phyloP scores from a whole-genome alignment of 2,113 vertebrate species.

The Ceyx cyanopectus region DNA sequence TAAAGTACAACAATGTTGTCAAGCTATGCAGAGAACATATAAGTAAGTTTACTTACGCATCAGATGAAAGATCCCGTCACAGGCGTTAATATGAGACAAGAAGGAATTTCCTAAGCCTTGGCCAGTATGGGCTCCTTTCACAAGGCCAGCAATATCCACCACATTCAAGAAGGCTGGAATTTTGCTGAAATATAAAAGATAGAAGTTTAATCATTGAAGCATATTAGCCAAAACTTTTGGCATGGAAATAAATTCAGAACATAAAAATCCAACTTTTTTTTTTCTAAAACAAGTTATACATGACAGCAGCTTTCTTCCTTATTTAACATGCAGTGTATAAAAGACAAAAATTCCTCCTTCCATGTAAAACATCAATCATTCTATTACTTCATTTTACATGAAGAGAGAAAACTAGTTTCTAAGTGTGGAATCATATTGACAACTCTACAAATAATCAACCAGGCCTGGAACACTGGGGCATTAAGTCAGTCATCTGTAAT shows the following conservation, averaged over 20 bases:
- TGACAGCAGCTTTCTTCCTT: not conserved
- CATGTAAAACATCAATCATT: not conserved
- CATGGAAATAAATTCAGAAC: constrained; percentile 9
- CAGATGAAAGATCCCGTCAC: constrained; percentile 96
- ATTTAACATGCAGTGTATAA: not conserved
- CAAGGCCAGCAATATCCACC: constrained; percentile 97
- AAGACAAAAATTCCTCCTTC: not conserved
- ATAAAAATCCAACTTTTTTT: not conserved
- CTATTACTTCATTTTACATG: not conserved
- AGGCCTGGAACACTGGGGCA: not conserved
- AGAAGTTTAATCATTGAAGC: constrained; percentile 33
- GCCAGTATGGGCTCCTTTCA: constrained; percentile 95
- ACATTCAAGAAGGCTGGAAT: constrained; percentile 97
- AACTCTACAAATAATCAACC: not conserved
- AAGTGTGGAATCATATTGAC: not conserved
- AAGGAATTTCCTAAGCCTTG: constrained; percentile 98
- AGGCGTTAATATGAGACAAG: constrained; percentile 97
- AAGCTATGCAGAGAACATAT: not conserved
- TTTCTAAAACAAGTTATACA: not conserved
- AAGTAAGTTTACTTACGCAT: constrained; percentile 86
- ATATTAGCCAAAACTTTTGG: not conserved
- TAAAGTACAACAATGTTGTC: not conserved
- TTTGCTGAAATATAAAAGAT: constrained; percentile 85
- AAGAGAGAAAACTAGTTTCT: not conserved
- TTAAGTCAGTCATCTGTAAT: not conserved